Evolutionary conservation across 2,797 vertebrate genomes (phyloP).

Genomic region (Coilia nasus): DNA sequence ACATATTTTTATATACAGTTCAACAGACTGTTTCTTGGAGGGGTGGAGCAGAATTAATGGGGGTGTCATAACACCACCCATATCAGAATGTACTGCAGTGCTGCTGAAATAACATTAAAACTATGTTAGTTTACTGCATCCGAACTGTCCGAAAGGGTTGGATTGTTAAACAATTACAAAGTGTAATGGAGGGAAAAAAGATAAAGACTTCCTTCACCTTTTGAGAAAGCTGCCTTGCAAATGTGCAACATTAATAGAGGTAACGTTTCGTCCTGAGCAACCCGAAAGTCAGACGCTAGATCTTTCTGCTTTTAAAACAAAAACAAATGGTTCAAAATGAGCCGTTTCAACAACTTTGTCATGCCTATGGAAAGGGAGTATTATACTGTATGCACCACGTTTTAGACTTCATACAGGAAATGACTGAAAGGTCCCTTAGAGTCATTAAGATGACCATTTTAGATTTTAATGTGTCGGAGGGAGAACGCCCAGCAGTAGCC

Average conservation of each 20-base stretch:
- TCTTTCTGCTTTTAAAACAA: constrained; percentile 29
- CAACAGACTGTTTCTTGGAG: not conserved
- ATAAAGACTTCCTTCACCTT: constrained; percentile 49
- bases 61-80: not conserved
- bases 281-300: constrained; percentile 26
- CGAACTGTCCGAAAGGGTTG: constrained; percentile 46
- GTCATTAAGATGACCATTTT: constrained; percentile 24
- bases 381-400: no score
- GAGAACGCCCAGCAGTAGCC: not conserved
- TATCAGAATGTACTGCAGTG: constrained; percentile 44
- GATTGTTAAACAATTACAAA: constrained; percentile 64
- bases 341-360: constrained; percentile 6
- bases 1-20: not conserved
- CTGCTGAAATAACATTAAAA: constrained; percentile 50
- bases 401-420: not conserved
- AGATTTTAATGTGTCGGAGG: constrained; percentile 1
- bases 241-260: not conserved
- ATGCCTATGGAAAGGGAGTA: not conserved
- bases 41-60: not conserved
- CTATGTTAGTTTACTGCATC: constrained; percentile 47
- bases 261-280: not conserved
- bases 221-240: constrained; percentile 41
- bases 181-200: constrained; percentile 60
- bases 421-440: not conserved
- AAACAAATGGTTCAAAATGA: no score